A percentile compares a stretch with the other conserved stretches of the same genome.
Conservation (phyloP, 2,888 invertebrate genomes). For the Hylaea fasciaria region DNA sequence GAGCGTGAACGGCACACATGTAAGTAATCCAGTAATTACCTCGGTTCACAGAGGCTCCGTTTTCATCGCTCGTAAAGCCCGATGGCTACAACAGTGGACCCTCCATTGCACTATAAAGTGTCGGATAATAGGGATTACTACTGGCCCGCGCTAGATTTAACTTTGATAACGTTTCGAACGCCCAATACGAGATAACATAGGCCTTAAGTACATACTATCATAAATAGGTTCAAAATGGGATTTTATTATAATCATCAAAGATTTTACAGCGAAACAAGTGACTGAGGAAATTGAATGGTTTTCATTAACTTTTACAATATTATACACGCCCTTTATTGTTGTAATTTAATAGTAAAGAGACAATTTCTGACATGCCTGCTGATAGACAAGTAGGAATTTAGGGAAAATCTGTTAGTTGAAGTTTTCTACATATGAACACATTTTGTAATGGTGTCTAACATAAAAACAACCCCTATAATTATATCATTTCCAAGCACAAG, state of each 20-base stretch:
- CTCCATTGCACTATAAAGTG: slow-evolving; percentile 76
- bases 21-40: slow-evolving; percentile 80
- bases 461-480: no score
- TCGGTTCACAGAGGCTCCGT: slow-evolving; percentile 68
- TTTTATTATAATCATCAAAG: background rate
- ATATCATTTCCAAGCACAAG: no score
- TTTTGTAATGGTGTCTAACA: no score
- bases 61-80: slow-evolving; percentile 80
- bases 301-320: background rate
- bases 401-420: no score
- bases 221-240: background rate
- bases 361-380: no score
- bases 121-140: slow-evolving; percentile 79
- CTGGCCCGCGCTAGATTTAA: slow-evolving; percentile 66
- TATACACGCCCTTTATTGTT: background rate
- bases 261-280: background rate
- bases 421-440: no score
- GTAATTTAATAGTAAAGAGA: no score
- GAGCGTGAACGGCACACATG: slow-evolving; percentile 52
- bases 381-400: no score
- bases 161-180: slow-evolving; percentile 57
- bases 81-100: slow-evolving; percentile 70
- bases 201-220: background rate
- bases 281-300: background rate
- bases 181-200: slow-evolving; percentile 42